Percentiles rank a stretch among this genome's conserved stretches.
phyloP scores from a whole-genome alignment of 2,888 invertebrate genomes.

The Byasa hedistus region DNA sequence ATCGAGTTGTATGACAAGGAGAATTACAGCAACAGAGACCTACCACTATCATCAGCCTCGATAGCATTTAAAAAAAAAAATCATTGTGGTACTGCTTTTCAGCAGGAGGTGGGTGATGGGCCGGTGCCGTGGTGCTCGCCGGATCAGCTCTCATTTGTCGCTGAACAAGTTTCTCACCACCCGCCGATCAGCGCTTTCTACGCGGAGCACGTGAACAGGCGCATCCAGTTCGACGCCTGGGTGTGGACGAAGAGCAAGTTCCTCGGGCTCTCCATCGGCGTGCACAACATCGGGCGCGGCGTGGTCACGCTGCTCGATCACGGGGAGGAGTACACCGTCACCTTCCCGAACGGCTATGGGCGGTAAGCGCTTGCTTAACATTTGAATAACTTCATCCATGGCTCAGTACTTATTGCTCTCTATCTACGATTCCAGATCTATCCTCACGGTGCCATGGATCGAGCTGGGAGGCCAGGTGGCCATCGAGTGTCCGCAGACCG shows the following conservation, averaged over 20 bases:
- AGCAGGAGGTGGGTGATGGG: constrained; percentile 84
- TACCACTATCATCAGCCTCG: too few species aligned
- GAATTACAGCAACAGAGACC: too few species aligned
- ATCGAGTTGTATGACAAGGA: background rate
- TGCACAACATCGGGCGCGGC: constrained; percentile 97
- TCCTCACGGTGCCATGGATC: constrained; percentile 98
- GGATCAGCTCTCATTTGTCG: constrained; percentile 94
- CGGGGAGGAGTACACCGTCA: constrained; percentile 96
- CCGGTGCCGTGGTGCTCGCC: constrained; percentile 95
- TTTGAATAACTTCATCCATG: background rate
- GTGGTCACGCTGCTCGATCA: constrained; percentile 93
- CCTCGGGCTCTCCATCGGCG: constrained; percentile 97
- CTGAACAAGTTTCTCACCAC: constrained; percentile 99
- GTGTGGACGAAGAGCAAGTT: constrained; percentile 99
- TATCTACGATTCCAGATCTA: constrained; percentile 84
- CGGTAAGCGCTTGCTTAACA: constrained; percentile 72
- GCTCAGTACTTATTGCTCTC: background rate
- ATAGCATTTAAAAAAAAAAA: too few species aligned
- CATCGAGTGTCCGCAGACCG: constrained; percentile 95
- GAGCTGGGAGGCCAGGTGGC: constrained; percentile 96
- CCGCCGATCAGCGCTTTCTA: constrained; percentile 99
- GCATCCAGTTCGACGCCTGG: constrained; percentile 96
- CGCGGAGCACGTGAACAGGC: constrained; percentile 95
- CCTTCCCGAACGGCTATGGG: constrained; percentile 99
- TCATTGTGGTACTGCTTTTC: constrained; percentile 20